Conservation (phyloP, 2,113 vertebrate species). For the Laterallus jamaicensis region DNA sequence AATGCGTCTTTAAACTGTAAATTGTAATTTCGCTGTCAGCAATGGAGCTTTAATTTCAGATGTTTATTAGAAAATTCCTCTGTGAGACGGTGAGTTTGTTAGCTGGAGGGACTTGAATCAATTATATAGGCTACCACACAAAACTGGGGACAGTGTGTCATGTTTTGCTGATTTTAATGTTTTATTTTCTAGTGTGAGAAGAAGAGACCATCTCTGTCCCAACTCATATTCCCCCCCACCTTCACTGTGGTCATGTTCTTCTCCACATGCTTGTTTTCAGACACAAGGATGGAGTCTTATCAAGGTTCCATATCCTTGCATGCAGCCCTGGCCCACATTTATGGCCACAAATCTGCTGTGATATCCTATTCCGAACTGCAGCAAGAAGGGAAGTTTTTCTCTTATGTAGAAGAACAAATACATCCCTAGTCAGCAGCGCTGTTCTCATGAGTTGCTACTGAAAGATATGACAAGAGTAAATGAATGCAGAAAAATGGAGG, state of each 20-base stretch:
- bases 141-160: neutral
- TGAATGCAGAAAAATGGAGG: conserved; percentile 21
- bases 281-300: neutral
- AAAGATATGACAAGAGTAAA: conserved; percentile 31
- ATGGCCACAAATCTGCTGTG: neutral
- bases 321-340: neutral
- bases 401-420: neutral
- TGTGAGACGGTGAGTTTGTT: conserved; percentile 32
- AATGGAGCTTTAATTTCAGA: conserved; percentile 60
- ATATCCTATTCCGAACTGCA: neutral
- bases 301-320: neutral
- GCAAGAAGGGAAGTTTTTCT: neutral
- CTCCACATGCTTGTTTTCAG: neutral
- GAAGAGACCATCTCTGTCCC: neutral
- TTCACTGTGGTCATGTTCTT: neutral
- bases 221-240: neutral
- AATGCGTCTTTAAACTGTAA: conserved; percentile 59
- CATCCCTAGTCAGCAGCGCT: neutral
- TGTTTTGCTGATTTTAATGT: neutral
- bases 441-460: neutral
- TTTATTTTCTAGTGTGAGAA: neutral
- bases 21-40: conserved; percentile 74
- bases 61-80: conserved; percentile 67
- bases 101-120: conserved; percentile 43
- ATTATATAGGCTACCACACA: neutral